phyloP scores from a whole-genome alignment of 2,888 invertebrate species.

The Orchesella flavescens region DNA sequence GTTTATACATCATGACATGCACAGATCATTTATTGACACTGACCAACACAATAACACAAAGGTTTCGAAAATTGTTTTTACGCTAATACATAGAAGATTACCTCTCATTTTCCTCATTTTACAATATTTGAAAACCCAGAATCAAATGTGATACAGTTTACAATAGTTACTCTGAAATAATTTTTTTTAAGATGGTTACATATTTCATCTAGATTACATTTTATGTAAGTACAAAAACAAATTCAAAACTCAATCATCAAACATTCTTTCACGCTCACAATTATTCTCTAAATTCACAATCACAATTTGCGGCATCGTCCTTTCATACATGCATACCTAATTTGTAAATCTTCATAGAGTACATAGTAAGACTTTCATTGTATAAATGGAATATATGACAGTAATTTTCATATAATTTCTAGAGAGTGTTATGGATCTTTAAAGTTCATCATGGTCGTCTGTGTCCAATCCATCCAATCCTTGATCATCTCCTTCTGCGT shows the following conservation, averaged over 20 bases:
- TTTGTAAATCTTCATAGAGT: constrained; percentile 1
- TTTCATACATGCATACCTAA: not conserved
- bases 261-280: not conserved
- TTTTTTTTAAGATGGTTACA: too few relatives aligned
- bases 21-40: constrained; percentile 6
- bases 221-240: too few relatives aligned
- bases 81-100: too few relatives aligned
- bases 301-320: too few relatives aligned
- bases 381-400: constrained; percentile 24
- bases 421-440: constrained; percentile 33
- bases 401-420: not conserved
- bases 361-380: constrained; percentile 19
- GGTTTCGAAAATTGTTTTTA: not conserved
- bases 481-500: constrained; percentile 64
- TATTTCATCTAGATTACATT: too few relatives aligned
- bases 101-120: too few relatives aligned
- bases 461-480: constrained; percentile 60
- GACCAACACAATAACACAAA: not conserved
- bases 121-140: too few relatives aligned
- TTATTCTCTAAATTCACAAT: not conserved
- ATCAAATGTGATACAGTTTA: too few relatives aligned
- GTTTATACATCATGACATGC: not conserved
- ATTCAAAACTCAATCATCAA: too few relatives aligned
- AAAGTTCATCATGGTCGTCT: constrained; percentile 68
- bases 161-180: too few relatives aligned